Conservation (phyloP, 2,888 invertebrate species). For the Caenorhabditis japonica region DNA sequence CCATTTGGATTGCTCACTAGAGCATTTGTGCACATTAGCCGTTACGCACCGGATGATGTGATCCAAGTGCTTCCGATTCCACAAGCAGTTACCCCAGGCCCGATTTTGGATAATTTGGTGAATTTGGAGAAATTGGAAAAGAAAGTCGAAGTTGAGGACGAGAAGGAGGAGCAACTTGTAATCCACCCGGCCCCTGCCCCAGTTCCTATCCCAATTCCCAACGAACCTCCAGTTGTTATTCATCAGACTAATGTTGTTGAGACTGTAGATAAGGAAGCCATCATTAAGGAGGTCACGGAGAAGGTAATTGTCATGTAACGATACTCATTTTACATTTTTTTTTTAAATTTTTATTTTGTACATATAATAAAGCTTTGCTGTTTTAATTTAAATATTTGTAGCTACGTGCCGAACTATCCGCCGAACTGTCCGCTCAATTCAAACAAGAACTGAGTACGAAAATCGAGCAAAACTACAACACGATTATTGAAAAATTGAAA, state of each 20-base stretch:
- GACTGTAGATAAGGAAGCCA: slow-evolving; percentile 32
- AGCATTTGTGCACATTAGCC: slow-evolving; percentile 14
- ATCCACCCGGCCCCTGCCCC: slow-evolving; percentile 32
- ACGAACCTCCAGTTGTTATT: slow-evolving; percentile 20
- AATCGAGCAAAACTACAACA: slow-evolving; percentile 32
- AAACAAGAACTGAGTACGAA: slow-evolving; percentile 35
- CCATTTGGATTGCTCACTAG: slow-evolving; percentile 12
- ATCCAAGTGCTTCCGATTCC: slow-evolving; percentile 31
- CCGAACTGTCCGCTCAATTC: slow-evolving; percentile 39
- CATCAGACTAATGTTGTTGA: slow-evolving; percentile 40
- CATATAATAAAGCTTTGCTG: slow-evolving; percentile 3
- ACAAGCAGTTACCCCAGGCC: slow-evolving; percentile 26
- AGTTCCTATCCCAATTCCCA: slow-evolving; percentile 19
- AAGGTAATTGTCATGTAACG: slow-evolving; percentile 28
- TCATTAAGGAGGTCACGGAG: slow-evolving; percentile 39
- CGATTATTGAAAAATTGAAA: slow-evolving; percentile 34
- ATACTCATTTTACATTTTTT: neutral
- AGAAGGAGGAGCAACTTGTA: slow-evolving; percentile 23
- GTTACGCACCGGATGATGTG: slow-evolving; percentile 33
- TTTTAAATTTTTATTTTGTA: neutral
- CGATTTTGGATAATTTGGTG: neutral
- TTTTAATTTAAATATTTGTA: slow-evolving; percentile 20
- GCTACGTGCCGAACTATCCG: slow-evolving; percentile 42
- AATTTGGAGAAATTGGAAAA: slow-evolving; percentile 4
- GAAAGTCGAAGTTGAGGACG: slow-evolving; percentile 21